A percentile compares a stretch with the other conserved stretches of the same genome.
Evolutionary conservation across 2,113 vertebrate species (phyloP).

Genomic region (Phyllostomus hastatus): DNA sequence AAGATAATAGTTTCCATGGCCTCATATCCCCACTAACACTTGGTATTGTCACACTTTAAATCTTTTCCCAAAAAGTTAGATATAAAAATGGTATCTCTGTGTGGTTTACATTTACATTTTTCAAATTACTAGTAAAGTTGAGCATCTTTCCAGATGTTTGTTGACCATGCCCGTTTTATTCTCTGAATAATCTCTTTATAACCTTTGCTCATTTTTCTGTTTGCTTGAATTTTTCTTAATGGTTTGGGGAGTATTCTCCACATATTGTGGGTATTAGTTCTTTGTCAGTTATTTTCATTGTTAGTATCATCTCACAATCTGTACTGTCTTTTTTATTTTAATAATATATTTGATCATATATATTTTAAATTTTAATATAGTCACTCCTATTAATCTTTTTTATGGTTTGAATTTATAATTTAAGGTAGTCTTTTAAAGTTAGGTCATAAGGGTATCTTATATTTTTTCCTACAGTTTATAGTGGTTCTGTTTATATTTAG

Average conservation of each 20-base stretch:
- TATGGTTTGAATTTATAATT: not conserved
- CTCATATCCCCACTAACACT: not conserved
- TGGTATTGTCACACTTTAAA: not conserved
- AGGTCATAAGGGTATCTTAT: not conserved
- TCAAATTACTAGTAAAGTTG: not conserved
- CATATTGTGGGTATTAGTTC: not conserved
- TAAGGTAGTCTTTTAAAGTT: not conserved
- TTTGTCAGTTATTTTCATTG: not conserved
- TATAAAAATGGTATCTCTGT: not conserved
- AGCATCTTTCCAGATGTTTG: not conserved
- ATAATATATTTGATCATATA: not conserved
- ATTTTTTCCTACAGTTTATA: not conserved
- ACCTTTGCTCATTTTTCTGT: not conserved
- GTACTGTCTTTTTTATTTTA: not conserved
- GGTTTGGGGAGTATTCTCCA: not conserved
- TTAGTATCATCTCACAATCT: not conserved
- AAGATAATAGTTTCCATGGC: not conserved
- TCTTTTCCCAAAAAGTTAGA: not conserved
- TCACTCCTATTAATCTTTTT: not conserved
- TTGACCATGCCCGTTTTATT: not conserved
- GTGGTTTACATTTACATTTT: not conserved
- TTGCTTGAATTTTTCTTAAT: not conserved
- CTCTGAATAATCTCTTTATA: not conserved
- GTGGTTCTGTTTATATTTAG: not conserved
- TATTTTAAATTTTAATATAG: not conserved